Percentiles rank a stretch among this genome's conserved stretches.
Conservation (phyloP, 2,113 vertebrate genomes). For the Noturus placidus region DNA sequence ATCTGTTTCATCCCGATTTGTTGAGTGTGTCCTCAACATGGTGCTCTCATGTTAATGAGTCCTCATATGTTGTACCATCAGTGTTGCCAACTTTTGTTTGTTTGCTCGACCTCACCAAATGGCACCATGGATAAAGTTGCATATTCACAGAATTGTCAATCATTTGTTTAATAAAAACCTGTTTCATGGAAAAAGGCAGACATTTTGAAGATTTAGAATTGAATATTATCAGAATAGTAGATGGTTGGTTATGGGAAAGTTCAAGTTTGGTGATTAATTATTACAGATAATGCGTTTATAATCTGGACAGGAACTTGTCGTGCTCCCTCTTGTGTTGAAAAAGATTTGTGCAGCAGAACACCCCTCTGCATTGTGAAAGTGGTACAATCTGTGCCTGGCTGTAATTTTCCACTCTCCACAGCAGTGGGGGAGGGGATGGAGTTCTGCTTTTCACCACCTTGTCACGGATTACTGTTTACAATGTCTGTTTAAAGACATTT, state of each 20-base stretch:
- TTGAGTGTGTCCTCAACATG: no score
- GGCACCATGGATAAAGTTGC: neutral
- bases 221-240: neutral
- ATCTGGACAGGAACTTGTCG: neutral
- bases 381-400: constrained; percentile 37
- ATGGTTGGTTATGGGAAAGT: neutral
- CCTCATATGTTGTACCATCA: no score
- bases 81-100: no score
- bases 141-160: neutral
- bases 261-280: neutral
- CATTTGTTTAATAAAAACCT: neutral
- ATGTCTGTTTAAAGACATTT: neutral
- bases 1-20: no score
- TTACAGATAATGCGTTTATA: neutral
- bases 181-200: neutral
- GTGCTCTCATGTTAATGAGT: no score
- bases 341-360: neutral
- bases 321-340: constrained; percentile 13
- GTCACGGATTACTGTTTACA: neutral
- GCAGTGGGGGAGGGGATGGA: constrained; percentile 37
- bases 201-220: neutral
- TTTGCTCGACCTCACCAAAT: neutral
- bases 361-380: constrained; percentile 26
- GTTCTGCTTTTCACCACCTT: constrained; percentile 12
- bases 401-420: constrained; percentile 52